Conservation (phyloP, 1,140 invertebrate genomes). For the Drosophila murphyi region DNA sequence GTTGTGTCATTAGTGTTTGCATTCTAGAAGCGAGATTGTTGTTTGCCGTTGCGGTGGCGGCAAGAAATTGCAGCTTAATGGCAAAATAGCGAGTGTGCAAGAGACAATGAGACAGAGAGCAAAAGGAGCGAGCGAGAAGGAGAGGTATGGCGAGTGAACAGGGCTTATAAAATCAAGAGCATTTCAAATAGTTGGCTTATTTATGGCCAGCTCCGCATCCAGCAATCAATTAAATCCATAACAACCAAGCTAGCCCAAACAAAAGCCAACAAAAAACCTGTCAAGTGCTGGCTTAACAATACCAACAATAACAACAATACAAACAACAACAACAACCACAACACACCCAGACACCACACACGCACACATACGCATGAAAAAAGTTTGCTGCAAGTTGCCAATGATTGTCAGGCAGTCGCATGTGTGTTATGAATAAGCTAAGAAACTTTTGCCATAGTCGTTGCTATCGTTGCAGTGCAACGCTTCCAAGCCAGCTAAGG, state of each 20-base stretch:
- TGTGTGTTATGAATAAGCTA: constrained; percentile 74
- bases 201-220: constrained; percentile 18
- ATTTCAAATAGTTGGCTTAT: constrained; percentile 35
- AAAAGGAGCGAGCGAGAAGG: neutral
- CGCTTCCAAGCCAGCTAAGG: constrained; percentile 21
- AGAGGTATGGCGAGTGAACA: neutral
- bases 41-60: constrained; percentile 66
- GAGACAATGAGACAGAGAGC: too few species aligned
- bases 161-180: constrained; percentile 8
- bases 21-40: constrained; percentile 73
- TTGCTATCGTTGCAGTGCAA: constrained; percentile 33
- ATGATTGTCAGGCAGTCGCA: constrained; percentile 47
- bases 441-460: constrained; percentile 59
- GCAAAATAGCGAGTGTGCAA: neutral
- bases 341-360: constrained; percentile 3
- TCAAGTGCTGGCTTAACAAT: constrained; percentile 38
- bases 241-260: constrained; percentile 20
- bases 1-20: constrained; percentile 82
- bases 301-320: neutral
- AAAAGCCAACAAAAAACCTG: constrained; percentile 27
- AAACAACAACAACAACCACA: neutral
- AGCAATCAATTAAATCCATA: constrained; percentile 51
- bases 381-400: constrained; percentile 49
- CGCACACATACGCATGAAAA: constrained; percentile 8
- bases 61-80: constrained; percentile 61